Evolutionary conservation across 2,797 vertebrate species (phyloP), one percentile per base, ranked within the genome.

Genomic region (Remorina albescens): DNA sequence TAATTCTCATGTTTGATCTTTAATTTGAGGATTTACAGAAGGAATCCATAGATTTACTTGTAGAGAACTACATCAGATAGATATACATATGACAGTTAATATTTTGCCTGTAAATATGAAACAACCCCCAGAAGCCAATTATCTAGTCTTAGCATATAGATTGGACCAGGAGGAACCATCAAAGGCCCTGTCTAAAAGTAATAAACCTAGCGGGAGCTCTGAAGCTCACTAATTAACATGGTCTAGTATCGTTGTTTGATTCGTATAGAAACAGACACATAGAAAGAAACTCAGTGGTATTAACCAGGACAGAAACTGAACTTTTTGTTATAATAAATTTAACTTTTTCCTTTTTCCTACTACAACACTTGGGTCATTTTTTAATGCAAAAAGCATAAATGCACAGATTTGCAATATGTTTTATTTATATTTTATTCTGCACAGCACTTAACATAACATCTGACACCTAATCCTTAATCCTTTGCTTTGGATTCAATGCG

Each of bases 391-490:
- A 60, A 15, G 8, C 28, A 57, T 46, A 63, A 49, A 15, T 61
- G 2, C 18, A 49, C 25, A 67, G 19, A 36, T 30, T 25, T 30
- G n/a, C 21, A 57, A 50, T 11, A 67, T 39, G 23, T 47, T 74
- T 67, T 73, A 10, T 6, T 74, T 58, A 0, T n/a, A 71, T 68
- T 62, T 51, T 8, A 65, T 42, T 67, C 55, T 46, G 34, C 28
- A 49, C 12, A 5, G 44, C 50, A 36, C 19, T 76, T 64, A 6
- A 72, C 42, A 51, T 74, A 39, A 69, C 26, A 71, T 66, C 65
- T 46, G 28, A 15, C n/a, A 57, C 50, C 26, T 77, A 39, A 67
- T 67, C 60, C 39, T 21, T 65, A 53, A 80, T 78, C 69, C 39
- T 61, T 60, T 42, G 26, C 37, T 78, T 74, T 39, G n/a, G 8